phyloP scores from a whole-genome alignment of 2,113 vertebrate genomes.

The Gasterosteus nipponicus region DNA sequence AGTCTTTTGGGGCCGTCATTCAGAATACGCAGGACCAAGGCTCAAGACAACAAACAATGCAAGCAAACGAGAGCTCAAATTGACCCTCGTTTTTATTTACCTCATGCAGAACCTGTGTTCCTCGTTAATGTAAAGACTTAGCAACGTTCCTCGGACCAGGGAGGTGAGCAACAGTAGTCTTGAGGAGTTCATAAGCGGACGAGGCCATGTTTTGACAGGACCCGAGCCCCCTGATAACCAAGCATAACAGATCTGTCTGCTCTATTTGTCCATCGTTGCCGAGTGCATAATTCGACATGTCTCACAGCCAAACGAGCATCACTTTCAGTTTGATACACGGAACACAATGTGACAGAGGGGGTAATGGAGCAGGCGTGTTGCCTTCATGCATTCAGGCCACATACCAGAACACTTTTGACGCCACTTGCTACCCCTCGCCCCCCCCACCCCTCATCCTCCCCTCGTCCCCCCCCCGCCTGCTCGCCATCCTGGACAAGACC shows the following conservation, averaged over 20 bases:
- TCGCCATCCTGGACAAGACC: conserved; percentile 48
- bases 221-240: conserved; percentile 62
- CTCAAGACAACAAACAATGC: neutral
- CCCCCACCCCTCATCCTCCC: too few species aligned
- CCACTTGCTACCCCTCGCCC: conserved; percentile 31
- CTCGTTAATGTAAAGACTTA: conserved; percentile 24
- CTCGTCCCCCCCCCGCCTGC: conserved; percentile 29
- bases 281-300: conserved; percentile 73
- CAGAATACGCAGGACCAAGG: neutral
- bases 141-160: conserved; percentile 24
- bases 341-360: conserved; percentile 69
- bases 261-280: conserved; percentile 73
- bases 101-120: neutral
- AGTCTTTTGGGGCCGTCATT: conserved; percentile 6
- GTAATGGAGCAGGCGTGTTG: conserved; percentile 66
- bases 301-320: conserved; percentile 62
- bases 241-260: conserved; percentile 73
- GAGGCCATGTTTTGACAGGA: conserved; percentile 71
- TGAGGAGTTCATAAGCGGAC: conserved; percentile 37
- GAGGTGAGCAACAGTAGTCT: conserved; percentile 34
- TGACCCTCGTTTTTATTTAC: neutral
- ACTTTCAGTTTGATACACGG: conserved; percentile 59
- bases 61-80: neutral
- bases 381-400: conserved; percentile 61
- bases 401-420: conserved; percentile 47